Conservation (phyloP, 2,113 vertebrate species). For the Balaeniceps rex region DNA sequence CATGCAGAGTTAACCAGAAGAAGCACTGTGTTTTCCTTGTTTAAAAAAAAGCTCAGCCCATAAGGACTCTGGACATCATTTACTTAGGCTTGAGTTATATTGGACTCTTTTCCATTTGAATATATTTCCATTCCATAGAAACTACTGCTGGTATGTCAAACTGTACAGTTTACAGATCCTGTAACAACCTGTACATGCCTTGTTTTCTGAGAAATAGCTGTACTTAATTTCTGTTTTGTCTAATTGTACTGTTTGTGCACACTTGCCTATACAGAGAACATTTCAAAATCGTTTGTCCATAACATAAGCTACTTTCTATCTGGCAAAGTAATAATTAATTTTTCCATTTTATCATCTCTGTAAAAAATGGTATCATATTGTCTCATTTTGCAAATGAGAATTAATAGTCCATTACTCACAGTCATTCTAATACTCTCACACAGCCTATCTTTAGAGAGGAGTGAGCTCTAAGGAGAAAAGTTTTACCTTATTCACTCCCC, state of each 20-base stretch:
- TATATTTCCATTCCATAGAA: not conserved
- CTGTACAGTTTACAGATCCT: not conserved
- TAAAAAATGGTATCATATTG: constrained; percentile 58
- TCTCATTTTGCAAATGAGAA: constrained; percentile 68
- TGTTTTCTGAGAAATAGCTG: not conserved
- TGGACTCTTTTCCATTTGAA: not conserved
- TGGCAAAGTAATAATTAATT: constrained; percentile 61
- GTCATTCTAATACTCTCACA: constrained; percentile 58
- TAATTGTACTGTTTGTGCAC: constrained; percentile 28
- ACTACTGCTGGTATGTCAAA: not conserved
- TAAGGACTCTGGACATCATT: not conserved
- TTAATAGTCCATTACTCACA: constrained; percentile 73
- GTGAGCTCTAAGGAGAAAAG: not conserved
- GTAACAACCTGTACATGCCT: not conserved
- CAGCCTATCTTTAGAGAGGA: constrained; percentile 50
- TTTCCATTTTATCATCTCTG: constrained; percentile 21
- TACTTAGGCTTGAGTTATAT: not conserved
- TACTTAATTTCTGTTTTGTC: not conserved
- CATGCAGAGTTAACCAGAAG: not conserved
- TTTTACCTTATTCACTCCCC: not conserved
- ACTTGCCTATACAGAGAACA: not conserved
- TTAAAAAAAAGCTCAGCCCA: not conserved
- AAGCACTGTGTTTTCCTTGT: not conserved
- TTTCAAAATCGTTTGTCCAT: constrained; percentile 46
- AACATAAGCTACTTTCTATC: constrained; percentile 51